Conservation (phyloP, 2,113 vertebrate species). For the Capreolus pygargus region DNA sequence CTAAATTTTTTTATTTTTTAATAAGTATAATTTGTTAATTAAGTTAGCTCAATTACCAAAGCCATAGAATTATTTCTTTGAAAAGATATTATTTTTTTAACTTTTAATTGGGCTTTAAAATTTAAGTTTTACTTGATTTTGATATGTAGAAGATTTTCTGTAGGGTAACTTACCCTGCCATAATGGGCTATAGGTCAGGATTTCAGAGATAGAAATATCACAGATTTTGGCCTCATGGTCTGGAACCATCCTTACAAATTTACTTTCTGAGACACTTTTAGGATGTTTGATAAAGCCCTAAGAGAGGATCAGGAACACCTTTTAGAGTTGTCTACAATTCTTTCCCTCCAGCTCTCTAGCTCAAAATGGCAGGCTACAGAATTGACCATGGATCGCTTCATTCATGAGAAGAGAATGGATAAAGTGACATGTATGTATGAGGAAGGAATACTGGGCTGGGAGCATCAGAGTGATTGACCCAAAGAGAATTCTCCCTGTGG, state of each 20-base stretch:
- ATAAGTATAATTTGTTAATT: neutral
- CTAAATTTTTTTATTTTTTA: neutral
- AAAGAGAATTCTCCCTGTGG: neutral
- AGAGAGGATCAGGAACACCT: fast-evolving
- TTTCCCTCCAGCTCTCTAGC: neutral
- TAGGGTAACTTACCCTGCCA: fast-evolving
- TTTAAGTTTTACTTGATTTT: neutral
- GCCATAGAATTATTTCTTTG: neutral
- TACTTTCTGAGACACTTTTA: neutral
- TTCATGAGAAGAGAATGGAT: neutral
- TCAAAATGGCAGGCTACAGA: neutral
- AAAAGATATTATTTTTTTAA: neutral
- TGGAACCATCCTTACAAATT: neutral
- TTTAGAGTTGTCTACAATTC: fast-evolving
- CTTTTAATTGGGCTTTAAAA: neutral
- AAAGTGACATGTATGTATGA: neutral
- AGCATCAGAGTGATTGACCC: fast-evolving
- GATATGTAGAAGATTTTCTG: neutral
- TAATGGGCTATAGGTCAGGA: neutral
- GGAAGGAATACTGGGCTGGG: neutral
- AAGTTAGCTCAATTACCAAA: neutral
- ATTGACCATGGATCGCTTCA: neutral
- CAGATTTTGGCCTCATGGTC: neutral
- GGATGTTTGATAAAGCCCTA: neutral
- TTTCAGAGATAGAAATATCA: neutral